phyloP scores from a whole-genome alignment of 1,140 invertebrate species.

The Colletes latitarsis region DNA sequence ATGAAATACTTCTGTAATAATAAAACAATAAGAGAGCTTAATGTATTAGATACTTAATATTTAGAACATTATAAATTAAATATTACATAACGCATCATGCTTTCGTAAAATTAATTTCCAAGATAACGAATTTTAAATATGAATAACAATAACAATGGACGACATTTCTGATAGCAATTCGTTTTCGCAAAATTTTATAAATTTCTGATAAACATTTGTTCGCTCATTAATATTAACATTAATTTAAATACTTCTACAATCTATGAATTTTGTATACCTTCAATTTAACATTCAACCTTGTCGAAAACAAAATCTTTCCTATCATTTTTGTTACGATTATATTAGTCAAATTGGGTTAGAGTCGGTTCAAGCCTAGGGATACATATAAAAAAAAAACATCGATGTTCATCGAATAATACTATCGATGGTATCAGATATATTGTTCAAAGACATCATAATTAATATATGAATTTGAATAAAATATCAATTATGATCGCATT shows the following conservation, averaged over 20 bases:
- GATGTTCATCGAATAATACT: too few species aligned
- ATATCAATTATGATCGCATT: too few species aligned
- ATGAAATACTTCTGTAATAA: not conserved
- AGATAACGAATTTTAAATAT: too few species aligned
- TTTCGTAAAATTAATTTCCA: not conserved
- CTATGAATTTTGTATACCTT: not conserved
- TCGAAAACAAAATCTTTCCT: not conserved
- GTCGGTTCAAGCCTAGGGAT: too few species aligned
- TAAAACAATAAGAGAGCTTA: not conserved
- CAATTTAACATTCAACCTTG: not conserved
- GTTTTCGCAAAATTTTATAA: not conserved
- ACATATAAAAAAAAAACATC: too few species aligned
- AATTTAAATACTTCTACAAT: not conserved
- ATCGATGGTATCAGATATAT: too few species aligned
- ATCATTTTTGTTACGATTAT: not conserved
- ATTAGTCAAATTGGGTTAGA: not conserved
- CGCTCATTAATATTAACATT: not conserved
- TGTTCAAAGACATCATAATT: too few species aligned
- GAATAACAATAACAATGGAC: not conserved
- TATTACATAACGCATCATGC: not conserved
- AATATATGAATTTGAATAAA: too few species aligned
- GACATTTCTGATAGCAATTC: not conserved
- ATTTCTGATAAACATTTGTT: not conserved
- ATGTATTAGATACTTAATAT: not conserved
- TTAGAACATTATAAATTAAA: not conserved